Percentiles rank a stretch among this genome's conserved stretches.
These are phyloP conservation scores for Luscinia megarhynchos DNA, from an alignment of 2,797 vertebrate species.

Conservation along the genomic window DNA sequence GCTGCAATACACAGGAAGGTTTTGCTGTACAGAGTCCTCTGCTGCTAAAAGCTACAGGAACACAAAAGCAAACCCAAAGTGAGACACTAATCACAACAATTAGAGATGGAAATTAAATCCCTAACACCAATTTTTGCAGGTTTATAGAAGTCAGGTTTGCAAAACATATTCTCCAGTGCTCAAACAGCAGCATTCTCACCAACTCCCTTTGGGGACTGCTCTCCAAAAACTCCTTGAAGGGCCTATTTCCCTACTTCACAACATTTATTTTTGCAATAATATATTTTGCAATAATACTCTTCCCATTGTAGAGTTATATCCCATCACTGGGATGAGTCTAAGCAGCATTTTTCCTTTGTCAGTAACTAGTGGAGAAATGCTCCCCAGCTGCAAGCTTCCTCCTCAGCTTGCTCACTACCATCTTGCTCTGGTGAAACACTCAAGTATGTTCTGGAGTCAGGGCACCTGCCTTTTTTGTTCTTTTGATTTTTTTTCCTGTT, in stretches of 20 bases:
- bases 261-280: neutral
- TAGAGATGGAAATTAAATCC: neutral
- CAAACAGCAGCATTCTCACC: neutral
- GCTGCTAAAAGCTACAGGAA: neutral
- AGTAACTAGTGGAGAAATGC: neutral
- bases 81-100: neutral
- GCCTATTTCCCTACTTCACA: neutral
- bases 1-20: neutral
- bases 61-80: neutral
- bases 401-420: neutral
- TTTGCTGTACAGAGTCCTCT: neutral
- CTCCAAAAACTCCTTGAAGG: neutral
- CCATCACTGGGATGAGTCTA: neutral
- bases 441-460: neutral
- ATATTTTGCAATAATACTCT: neutral
- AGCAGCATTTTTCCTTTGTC: neutral
- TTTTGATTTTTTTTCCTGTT: neutral
- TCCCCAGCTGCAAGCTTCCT: neutral
- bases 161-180: neutral
- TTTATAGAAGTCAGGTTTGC: neutral
- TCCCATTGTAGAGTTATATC: neutral
- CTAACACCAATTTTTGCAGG: neutral
- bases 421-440: neutral
- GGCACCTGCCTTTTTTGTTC: neutral
- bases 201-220: neutral